These are phyloP conservation scores for Deilephila porcellus DNA, from an alignment of 2,888 invertebrate species.

Conservation along the genomic window DNA sequence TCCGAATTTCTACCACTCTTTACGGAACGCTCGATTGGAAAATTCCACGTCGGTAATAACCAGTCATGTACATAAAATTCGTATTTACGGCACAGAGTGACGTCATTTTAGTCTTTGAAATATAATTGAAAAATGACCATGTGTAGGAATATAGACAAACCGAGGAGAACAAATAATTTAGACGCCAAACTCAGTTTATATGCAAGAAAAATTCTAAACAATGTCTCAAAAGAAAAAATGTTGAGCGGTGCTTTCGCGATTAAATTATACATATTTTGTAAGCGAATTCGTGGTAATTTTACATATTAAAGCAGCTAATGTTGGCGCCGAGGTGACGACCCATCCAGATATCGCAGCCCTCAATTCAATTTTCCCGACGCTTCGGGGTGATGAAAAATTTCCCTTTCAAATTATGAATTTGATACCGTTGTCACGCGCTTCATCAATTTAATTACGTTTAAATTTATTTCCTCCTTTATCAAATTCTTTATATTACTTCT, in stretches of 20 bases:
- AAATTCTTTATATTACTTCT: slow-evolving; percentile 50
- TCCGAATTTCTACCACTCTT: slow-evolving; percentile 47
- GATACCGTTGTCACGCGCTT: slow-evolving; percentile 72
- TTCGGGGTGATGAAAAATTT: slow-evolving; percentile 74
- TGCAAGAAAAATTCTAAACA: neutral
- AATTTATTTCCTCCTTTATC: slow-evolving; percentile 61
- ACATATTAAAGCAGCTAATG: slow-evolving; percentile 22
- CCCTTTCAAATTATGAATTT: slow-evolving; percentile 76
- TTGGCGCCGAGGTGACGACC: slow-evolving; percentile 12
- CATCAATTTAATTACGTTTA: slow-evolving; percentile 72
- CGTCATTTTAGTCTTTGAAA: neutral
- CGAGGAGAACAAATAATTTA: neutral
- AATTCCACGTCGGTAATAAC: slow-evolving; percentile 41
- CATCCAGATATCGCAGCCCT: slow-evolving; percentile 58
- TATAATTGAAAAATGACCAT: neutral
- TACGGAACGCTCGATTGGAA: slow-evolving; percentile 55
- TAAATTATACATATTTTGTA: neutral
- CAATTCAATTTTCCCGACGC: slow-evolving; percentile 76
- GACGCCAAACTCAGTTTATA: neutral
- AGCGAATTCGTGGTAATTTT: slow-evolving; percentile 4
- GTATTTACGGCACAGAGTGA: neutral
- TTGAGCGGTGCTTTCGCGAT: neutral
- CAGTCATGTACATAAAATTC: slow-evolving; percentile 42
- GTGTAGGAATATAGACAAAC: neutral
- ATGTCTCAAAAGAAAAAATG: too few relatives aligned